Evolutionary conservation across 2,113 vertebrate genomes (phyloP), one percentile per base, ranked within the genome.

Genomic region (Todiramphus chloris): DNA sequence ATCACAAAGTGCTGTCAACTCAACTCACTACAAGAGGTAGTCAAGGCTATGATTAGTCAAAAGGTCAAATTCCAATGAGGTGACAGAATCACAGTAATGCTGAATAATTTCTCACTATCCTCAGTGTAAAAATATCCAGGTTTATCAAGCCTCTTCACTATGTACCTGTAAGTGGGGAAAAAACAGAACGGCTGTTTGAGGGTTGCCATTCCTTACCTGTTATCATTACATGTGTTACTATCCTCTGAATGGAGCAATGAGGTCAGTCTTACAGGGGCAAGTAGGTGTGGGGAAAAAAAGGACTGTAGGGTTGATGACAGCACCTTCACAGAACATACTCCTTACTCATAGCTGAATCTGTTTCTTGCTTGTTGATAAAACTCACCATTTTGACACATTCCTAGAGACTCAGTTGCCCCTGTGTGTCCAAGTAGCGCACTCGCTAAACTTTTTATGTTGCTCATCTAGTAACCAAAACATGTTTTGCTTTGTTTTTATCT

Each of bases 151-250:
- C 33, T 90, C 72, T 74, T 67, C 14, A 11, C 9, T 48, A 58
- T 0, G 0, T 16, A 78, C 10, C 5, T 6, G 0, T 37, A 79
- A 85, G 37, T 18, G n/a, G 30, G 16, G 41, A 78, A 75, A 91
- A 63, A 0, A 0, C 0, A 58, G 66, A 66, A 39, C 5, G 8
- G 9, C 33, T 43, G 10, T 58, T 30, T 56, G 25, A 87, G 13
- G 2, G 27, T 7, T 69, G 60, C 24, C 13, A 13, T 10, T 70
- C 39, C 70, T 67, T 20, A 64, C 19, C 18, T 25, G 9, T 5
- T 37, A 33, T 28, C 28, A 28, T 14, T n/a, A n/a, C 31, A 14
- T 0, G 16, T 3, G 35, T 28, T 31, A 13, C 31, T 63, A 16
- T 23, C 2, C 1, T 37, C 23, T 50, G 18, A 83, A 85, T 0